phyloP scores from a whole-genome alignment of 2,797 vertebrate genomes.

The Neosilurus hyrtlii region DNA sequence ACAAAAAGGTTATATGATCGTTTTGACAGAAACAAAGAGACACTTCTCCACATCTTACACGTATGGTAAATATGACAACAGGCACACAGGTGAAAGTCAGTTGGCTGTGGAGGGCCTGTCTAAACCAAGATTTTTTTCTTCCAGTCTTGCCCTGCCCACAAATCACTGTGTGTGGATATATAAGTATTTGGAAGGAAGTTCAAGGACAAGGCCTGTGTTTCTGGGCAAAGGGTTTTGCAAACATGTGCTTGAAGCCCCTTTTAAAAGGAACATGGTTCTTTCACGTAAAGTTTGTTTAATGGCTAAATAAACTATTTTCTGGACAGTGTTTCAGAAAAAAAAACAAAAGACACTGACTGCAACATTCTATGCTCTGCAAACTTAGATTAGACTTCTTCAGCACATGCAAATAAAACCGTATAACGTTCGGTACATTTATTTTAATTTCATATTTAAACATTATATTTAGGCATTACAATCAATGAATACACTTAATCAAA shows the following conservation, averaged over 20 bases:
- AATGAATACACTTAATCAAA: background rate
- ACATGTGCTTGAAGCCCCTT: constrained; percentile 31
- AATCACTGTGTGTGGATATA: constrained; percentile 25
- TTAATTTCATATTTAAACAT: too few species aligned
- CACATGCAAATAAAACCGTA: background rate
- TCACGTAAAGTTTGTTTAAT: constrained; percentile 35
- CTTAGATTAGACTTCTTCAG: constrained; percentile 38
- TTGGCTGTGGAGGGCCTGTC: too few species aligned
- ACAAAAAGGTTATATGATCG: too few species aligned
- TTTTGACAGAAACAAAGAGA: too few species aligned
- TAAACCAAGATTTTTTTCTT: constrained; percentile 24
- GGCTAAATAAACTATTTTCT: constrained; percentile 22
- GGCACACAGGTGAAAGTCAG: too few species aligned
- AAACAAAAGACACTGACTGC: constrained; percentile 51
- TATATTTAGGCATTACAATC: background rate
- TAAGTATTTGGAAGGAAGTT: constrained; percentile 16
- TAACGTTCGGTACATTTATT: background rate
- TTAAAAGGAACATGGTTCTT: constrained; percentile 39
- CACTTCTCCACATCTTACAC: too few species aligned
- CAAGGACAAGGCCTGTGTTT: background rate
- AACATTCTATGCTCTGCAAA: constrained; percentile 45
- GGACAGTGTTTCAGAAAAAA: constrained; percentile 10
- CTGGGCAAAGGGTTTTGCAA: constrained; percentile 33
- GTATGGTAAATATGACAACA: too few species aligned
- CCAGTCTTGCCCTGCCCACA: constrained; percentile 19